These are phyloP conservation scores for Anthophora plumipes DNA, from an alignment of 2,888 invertebrate species.

Conservation along the genomic window DNA sequence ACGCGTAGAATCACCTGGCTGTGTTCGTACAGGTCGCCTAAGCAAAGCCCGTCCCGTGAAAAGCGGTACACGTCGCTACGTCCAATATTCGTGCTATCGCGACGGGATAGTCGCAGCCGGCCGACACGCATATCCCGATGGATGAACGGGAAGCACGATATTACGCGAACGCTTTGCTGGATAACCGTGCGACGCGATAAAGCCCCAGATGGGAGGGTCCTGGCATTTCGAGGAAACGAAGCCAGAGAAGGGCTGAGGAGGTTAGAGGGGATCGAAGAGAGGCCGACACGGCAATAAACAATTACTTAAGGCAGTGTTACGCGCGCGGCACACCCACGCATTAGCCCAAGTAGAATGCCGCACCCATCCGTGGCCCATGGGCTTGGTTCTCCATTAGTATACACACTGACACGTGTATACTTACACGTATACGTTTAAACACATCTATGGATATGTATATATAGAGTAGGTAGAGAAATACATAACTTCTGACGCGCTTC, in stretches of 20 bases:
- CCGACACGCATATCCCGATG: conserved; percentile 55
- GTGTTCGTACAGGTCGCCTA: not conserved
- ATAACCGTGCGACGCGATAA: conserved; percentile 56
- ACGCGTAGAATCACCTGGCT: not conserved
- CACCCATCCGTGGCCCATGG: conserved; percentile 78
- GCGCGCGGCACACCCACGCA: conserved; percentile 83
- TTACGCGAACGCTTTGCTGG: conserved; percentile 35
- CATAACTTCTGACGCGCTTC: conserved; percentile 39
- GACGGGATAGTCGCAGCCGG: conserved; percentile 29
- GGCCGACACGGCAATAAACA: conserved; percentile 81
- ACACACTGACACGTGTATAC: conserved; percentile 2
- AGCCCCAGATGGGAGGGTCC: conserved; percentile 58
- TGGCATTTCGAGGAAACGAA: conserved; percentile 70
- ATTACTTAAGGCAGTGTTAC: conserved; percentile 84
- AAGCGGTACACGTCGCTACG: not conserved
- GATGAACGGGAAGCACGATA: conserved; percentile 55
- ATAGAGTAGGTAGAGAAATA: too few relatives aligned
- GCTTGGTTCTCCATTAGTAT: conserved; percentile 69
- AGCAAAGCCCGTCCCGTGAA: not conserved
- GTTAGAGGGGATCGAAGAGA: conserved; percentile 67
- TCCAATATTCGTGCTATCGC: conserved; percentile 51
- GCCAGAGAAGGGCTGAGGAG: too few relatives aligned
- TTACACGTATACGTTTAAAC: too few relatives aligned
- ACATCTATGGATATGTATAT: too few relatives aligned
- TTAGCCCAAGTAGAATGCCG: conserved; percentile 82